phyloP scores from a whole-genome alignment of 2,797 vertebrate genomes.

The Astyanax mexicanus region DNA sequence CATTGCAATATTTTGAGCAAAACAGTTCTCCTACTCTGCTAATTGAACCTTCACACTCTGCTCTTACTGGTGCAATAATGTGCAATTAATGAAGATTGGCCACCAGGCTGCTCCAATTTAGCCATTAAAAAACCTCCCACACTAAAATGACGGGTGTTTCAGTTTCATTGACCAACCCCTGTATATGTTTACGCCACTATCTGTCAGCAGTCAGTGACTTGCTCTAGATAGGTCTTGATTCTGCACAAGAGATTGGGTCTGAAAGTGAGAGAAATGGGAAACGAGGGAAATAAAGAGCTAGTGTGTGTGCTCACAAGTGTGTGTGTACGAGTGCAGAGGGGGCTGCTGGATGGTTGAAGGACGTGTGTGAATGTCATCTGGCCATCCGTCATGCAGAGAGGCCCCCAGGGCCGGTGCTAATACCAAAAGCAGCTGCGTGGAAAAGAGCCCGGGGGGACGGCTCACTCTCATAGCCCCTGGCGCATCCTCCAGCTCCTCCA shows the following conservation, averaged over 20 bases:
- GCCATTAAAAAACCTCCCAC: too few species aligned
- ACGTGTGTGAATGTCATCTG: constrained; percentile 80
- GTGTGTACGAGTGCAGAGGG: constrained; percentile 56
- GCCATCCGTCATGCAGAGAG: constrained; percentile 72
- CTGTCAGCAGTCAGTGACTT: too few species aligned
- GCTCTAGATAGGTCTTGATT: background rate
- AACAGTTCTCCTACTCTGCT: too few species aligned
- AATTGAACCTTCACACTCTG: too few species aligned
- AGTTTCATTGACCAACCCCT: too few species aligned
- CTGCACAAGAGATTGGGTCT: constrained; percentile 2
- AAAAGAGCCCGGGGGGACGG: constrained; percentile 66
- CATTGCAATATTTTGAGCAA: too few species aligned
- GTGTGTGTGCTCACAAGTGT: constrained; percentile 29
- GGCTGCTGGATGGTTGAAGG: constrained; percentile 62
- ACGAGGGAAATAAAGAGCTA: constrained; percentile 23
- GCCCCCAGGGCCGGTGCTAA: constrained; percentile 67
- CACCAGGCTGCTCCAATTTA: too few species aligned
- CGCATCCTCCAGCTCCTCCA: constrained; percentile 72
- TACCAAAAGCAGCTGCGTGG: constrained; percentile 81
- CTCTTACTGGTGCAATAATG: too few species aligned
- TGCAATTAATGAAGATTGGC: too few species aligned
- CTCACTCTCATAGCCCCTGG: constrained; percentile 68
- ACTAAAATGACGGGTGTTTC: too few species aligned
- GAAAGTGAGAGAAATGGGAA: constrained; percentile 33
- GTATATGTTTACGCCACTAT: too few species aligned